Conservation (phyloP, 2,797 vertebrate genomes). For the Takifugu ocellatus region DNA sequence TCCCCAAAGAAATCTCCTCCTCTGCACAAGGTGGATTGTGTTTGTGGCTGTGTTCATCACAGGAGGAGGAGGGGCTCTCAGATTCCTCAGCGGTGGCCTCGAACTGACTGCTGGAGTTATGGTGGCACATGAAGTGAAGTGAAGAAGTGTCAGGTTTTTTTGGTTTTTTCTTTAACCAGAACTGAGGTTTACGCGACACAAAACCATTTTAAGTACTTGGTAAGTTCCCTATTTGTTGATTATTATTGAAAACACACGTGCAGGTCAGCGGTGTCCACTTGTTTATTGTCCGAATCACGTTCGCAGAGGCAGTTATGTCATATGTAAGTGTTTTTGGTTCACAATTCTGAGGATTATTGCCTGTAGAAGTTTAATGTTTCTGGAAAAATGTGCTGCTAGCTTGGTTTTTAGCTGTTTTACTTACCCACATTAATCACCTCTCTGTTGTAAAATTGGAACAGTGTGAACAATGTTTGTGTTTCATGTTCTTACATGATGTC, state of each 20-base stretch:
- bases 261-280: too few relatives aligned
- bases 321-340: background rate
- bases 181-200: background rate
- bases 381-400: too few relatives aligned
- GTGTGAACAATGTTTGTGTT: too few relatives aligned
- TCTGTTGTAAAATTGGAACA: too few relatives aligned
- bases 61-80: slow-evolving; percentile 20
- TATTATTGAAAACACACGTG: background rate
- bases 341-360: background rate
- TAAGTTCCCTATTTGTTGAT: slow-evolving; percentile 16
- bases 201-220: background rate
- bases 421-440: too few relatives aligned
- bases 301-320: background rate
- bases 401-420: too few relatives aligned
- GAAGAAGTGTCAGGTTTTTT: slow-evolving; percentile 1
- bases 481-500: background rate
- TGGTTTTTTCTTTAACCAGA: background rate
- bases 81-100: slow-evolving; percentile 27
- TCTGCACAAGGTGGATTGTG: slow-evolving; percentile 41
- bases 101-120: slow-evolving; percentile 6
- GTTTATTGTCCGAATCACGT: background rate
- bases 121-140: background rate
- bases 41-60: slow-evolving; percentile 16
- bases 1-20: slow-evolving; percentile 55
- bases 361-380: too few relatives aligned